Conservation (phyloP, 2,113 vertebrate genomes). For the Phyllopteryx taeniolatus region DNA sequence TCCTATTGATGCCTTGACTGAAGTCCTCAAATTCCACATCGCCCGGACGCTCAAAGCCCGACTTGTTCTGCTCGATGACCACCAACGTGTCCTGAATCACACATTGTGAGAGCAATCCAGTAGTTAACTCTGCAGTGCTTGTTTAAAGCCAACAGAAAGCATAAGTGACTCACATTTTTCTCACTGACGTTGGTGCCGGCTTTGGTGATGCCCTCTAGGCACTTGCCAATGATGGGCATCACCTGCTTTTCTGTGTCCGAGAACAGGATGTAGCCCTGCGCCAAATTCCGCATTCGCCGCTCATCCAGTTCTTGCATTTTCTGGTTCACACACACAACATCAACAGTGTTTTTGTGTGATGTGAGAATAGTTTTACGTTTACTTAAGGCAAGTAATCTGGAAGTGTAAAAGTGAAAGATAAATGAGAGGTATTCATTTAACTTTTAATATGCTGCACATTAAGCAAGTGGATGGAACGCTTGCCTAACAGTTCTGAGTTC, state of each 20-base stretch:
- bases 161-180: constrained; percentile 74
- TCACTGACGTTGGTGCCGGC: constrained; percentile 79
- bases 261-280: constrained; percentile 78
- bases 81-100: constrained; percentile 78
- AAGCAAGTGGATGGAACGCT: no score
- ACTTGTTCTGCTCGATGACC: constrained; percentile 86
- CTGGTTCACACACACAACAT: constrained; percentile 49
- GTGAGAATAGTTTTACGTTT: not conserved
- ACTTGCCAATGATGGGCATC: constrained; percentile 87
- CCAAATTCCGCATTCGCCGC: constrained; percentile 73
- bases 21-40: constrained; percentile 89
- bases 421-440: no score
- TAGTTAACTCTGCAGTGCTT: no score
- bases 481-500: no score
- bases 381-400: no score
- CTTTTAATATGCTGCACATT: no score
- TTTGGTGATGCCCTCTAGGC: constrained; percentile 85
- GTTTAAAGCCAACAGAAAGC: constrained; percentile 9
- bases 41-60: constrained; percentile 83
- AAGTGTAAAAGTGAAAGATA: no score
- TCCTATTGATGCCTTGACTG: constrained; percentile 85
- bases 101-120: no score
- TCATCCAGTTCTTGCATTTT: constrained; percentile 88
- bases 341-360: not conserved
- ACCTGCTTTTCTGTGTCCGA: constrained; percentile 83